Percentiles rank a stretch among this genome's conserved stretches.
phyloP scores from a whole-genome alignment of 1,140 invertebrate genomes.

The Drusus annulatus region DNA sequence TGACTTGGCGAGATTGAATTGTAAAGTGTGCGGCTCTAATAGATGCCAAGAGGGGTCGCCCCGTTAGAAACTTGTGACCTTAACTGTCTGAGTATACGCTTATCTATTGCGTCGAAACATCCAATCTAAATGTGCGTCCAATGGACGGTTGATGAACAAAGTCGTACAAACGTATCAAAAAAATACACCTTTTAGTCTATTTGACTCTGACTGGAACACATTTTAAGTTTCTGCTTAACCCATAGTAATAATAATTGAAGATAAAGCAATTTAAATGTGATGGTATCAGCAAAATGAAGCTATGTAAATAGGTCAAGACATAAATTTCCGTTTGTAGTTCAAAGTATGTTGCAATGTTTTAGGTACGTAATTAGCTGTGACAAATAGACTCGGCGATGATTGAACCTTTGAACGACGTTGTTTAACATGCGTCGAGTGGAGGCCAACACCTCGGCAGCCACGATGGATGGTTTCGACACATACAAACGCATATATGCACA shows the following conservation, averaged over 20 bases:
- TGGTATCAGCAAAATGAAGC: background rate
- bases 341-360: too few relatives aligned
- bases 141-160: slow-evolving; percentile 11
- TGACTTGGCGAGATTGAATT: background rate
- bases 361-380: background rate
- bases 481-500: slow-evolving; percentile 51
- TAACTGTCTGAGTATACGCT: slow-evolving; percentile 42
- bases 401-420: background rate
- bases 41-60: slow-evolving; percentile 4
- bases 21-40: slow-evolving; percentile 11
- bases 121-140: slow-evolving; percentile 17
- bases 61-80: slow-evolving; percentile 14
- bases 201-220: background rate
- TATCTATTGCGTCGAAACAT: slow-evolving; percentile 41
- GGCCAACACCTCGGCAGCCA: background rate
- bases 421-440: slow-evolving; percentile 8
- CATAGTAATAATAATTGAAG: background rate
- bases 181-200: background rate
- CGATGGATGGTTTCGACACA: slow-evolving; percentile 40
- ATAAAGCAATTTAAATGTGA: background rate
- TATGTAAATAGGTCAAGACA: background rate
- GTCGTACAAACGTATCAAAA: background rate
- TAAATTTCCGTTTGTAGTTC: background rate
- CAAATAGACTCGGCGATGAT: background rate
- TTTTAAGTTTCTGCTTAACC: background rate